phyloP scores from a whole-genome alignment of 2,888 invertebrate species.

The Melinaea marsaeus region DNA sequence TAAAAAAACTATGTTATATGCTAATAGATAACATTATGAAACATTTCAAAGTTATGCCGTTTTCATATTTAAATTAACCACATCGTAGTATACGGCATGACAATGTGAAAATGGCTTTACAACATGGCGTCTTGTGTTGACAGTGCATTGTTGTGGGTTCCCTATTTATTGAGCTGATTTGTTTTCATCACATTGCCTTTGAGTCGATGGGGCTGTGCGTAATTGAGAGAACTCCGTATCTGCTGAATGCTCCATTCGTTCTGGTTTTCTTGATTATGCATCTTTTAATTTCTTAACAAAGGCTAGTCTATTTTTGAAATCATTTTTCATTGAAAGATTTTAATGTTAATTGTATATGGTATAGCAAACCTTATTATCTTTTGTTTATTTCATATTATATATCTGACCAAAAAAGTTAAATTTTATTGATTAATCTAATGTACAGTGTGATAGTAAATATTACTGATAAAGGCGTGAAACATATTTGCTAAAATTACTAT shows the following conservation, averaged over 20 bases:
- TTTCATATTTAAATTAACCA: constrained; percentile 4
- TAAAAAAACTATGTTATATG: background rate
- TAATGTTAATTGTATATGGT: too few relatives aligned
- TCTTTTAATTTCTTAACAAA: too few relatives aligned
- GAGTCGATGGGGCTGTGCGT: constrained; percentile 41
- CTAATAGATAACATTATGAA: constrained; percentile 7
- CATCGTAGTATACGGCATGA: background rate
- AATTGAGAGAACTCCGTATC: constrained; percentile 52
- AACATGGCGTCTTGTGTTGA: constrained; percentile 72
- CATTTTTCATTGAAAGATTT: too few relatives aligned
- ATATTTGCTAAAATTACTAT: too few relatives aligned
- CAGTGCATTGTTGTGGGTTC: constrained; percentile 51
- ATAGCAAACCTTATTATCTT: too few relatives aligned
- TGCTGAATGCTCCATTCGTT: constrained; percentile 47
- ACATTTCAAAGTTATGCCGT: constrained; percentile 24
- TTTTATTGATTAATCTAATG: too few relatives aligned
- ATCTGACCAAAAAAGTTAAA: too few relatives aligned
- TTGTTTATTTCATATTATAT: too few relatives aligned
- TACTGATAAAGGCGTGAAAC: too few relatives aligned
- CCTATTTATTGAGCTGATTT: constrained; percentile 70
- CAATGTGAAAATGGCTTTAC: constrained; percentile 43
- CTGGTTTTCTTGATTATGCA: constrained; percentile 29
- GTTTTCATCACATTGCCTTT: constrained; percentile 57
- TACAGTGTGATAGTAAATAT: too few relatives aligned
- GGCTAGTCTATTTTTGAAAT: too few relatives aligned